phyloP scores from a whole-genome alignment of 2,888 invertebrate species.

The Drosophila neoperkinsi region DNA sequence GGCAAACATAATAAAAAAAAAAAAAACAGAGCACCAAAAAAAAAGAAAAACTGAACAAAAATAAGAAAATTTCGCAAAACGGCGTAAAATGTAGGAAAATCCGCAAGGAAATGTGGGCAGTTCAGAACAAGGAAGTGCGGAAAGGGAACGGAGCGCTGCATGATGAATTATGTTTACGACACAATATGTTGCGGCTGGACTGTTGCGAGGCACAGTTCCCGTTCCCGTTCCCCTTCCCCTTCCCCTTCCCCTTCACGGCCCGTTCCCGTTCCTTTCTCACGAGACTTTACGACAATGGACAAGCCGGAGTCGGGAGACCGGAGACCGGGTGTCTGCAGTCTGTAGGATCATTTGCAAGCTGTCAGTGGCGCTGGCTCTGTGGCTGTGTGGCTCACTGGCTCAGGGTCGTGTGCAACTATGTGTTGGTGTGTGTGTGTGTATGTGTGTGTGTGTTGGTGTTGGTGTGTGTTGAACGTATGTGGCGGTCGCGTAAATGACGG shows the following conservation, averaged over 20 bases:
- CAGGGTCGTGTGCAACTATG: conserved; percentile 1
- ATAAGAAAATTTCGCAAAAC: conserved; percentile 69
- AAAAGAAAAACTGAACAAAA: conserved; percentile 17
- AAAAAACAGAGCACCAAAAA: conserved; percentile 17
- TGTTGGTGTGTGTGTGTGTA: background rate
- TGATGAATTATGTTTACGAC: conserved; percentile 82
- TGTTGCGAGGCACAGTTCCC: conserved; percentile 11
- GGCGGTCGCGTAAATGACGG: conserved; percentile 64
- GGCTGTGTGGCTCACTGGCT: conserved; percentile 9
- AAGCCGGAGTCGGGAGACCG: conserved; percentile 2
- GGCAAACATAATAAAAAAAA: conserved; percentile 41
- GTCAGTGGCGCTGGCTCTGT: conserved; percentile 51
- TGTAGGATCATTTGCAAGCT: conserved; percentile 73
- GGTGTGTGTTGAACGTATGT: conserved; percentile 20
- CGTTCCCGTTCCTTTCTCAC: conserved; percentile 6
- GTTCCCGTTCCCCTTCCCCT: background rate
- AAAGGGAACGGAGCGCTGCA: conserved; percentile 44
- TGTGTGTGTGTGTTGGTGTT: background rate
- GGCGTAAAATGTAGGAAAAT: conserved; percentile 75
- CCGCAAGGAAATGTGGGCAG: conserved; percentile 69
- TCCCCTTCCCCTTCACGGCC: background rate
- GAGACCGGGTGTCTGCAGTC: conserved; percentile 34
- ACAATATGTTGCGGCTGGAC: conserved; percentile 76
- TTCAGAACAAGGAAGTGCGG: conserved; percentile 36
- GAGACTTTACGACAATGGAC: conserved; percentile 71